Base-by-base conservation (phyloP, 2,888 invertebrate species). In the Polietes domitor region DNA sequence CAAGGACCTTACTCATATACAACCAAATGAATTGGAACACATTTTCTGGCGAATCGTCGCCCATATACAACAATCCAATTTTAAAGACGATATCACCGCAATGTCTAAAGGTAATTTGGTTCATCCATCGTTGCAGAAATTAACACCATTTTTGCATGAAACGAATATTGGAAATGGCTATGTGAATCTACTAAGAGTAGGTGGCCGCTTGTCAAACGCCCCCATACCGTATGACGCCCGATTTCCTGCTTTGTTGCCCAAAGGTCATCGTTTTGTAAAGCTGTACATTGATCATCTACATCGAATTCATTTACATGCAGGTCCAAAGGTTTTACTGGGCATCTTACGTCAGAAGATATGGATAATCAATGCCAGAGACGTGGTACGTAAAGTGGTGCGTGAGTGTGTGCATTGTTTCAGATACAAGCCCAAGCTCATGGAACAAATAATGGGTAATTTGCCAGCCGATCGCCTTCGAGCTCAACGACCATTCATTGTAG, bases 181-280 rank as follows among this genome's bases (percentile, higher is more conserved):
- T 7, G 12, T 37, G 1, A 9, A 37, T 10, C 7, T 37, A 37
- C 4, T 7, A 7, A 7, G 37, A 10, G 89, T 89, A 37, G 89
- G 89, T 43, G 88, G 89, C 41, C 63, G 80, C 24, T 19, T 75
- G 47, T 28, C 80, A 58, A 80, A 74, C 47, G 26, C 68, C 28
- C 83, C 89, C 2, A 32, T 88, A 5, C 79, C 85, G 7, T 86
- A 82, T 41, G 85, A 86, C 19, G 80, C 86, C 61, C 87, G 85
- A 72, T 87, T 88, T 85, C 88, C 87, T 6, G 58, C 58, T 2
- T 26, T 58, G 26, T 12, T 58, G 2, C 24, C 24, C 26, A 24
- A 58, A 58, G 26, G 24, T 26, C 58, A 21, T 53, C 21, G 19
- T 7, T 53, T 53, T 12, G 21, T 9, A 6, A 58, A 17, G 1